Base-by-base conservation (phyloP, 2,888 invertebrate species). In the Lasioglossum marginatum region DNA sequence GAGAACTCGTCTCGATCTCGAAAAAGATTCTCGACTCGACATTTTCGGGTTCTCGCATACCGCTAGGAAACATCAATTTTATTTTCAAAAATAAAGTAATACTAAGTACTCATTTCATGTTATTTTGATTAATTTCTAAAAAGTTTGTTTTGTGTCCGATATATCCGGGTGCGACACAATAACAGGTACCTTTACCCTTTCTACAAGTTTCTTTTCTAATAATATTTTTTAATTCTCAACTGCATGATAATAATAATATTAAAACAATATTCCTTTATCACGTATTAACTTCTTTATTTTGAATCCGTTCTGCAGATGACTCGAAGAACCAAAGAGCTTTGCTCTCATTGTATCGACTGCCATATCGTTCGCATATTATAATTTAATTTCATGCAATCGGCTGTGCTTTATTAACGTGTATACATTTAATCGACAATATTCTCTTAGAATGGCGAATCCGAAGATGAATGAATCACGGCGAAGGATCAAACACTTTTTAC, bases 321-420 rank as follows among this genome's bases (percentile, higher is more conserved):
- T 37, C 57, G 16, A 10, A 82, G 19, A 10, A 82, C 19, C 31
- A 70, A 82, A 75, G 40, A 75, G n/a, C 19, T 40, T 71, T 8
- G 3, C 40, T 71, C n/a, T 73, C 12, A 19, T n/a, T 12, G 43
- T 37, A 23, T n/a, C 19, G 34, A 82, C 81, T 80, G 60, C 45
- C 48, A 31, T 52, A 43, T 40, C n/a, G 37, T 37, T 68, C 8
- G 10, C 16, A 23, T 19, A 34, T 27, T 63, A 31, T 63, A 19
- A 68, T 68, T 37, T 34, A 10, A 68, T 68, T 68, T 37, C 4
- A 37, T 31, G 63, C 16, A 63, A 31, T 63, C 63, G 31, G 31
- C 31, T 63, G 63, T 31, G n/a, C 63, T n/a, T 31, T 31, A 63
- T 27, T 31, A 31, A 16, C 6, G 16, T 63, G 16, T 31, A 16